Percentiles rank a stretch among this genome's conserved stretches.
Conservation (phyloP, 1,140 invertebrate genomes). For the Phymorhynchus buccinoides region DNA sequence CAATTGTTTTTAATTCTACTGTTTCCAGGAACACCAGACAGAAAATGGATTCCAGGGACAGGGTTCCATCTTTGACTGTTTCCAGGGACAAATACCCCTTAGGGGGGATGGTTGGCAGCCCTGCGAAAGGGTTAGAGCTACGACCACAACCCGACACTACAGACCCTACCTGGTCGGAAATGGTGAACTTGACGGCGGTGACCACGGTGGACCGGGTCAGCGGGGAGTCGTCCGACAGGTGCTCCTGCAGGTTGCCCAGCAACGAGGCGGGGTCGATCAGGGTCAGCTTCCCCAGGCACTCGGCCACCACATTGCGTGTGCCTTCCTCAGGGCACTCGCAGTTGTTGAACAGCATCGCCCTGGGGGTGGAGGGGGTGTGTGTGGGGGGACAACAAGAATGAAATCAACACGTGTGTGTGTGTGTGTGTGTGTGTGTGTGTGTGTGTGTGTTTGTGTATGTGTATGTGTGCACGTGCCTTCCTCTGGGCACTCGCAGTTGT, state of each 20-base stretch:
- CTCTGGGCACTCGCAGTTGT: conserved; percentile 94
- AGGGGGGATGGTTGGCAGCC: no score
- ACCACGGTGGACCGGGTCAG: conserved; percentile 96
- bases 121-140: neutral
- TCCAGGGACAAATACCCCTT: no score
- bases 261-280: conserved; percentile 88
- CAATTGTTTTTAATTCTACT: no score
- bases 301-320: conserved; percentile 97
- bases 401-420: neutral
- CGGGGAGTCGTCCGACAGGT: conserved; percentile 77
- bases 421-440: neutral
- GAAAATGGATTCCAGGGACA: no score
- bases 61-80: no score
- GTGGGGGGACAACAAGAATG: conserved; percentile 74
- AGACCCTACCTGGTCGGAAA: conserved; percentile 84
- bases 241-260: conserved; percentile 69
- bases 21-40: no score
- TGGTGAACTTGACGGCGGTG: conserved; percentile 98
- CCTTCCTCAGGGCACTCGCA: conserved; percentile 96
- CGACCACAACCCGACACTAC: neutral
- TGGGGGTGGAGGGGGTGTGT: conserved; percentile 90
- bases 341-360: conserved; percentile 85
- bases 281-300: conserved; percentile 97
- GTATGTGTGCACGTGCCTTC: conserved; percentile 86
- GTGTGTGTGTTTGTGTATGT: neutral